phyloP scores from a whole-genome alignment of 2,797 vertebrate species.

The Podargus strigoides region DNA sequence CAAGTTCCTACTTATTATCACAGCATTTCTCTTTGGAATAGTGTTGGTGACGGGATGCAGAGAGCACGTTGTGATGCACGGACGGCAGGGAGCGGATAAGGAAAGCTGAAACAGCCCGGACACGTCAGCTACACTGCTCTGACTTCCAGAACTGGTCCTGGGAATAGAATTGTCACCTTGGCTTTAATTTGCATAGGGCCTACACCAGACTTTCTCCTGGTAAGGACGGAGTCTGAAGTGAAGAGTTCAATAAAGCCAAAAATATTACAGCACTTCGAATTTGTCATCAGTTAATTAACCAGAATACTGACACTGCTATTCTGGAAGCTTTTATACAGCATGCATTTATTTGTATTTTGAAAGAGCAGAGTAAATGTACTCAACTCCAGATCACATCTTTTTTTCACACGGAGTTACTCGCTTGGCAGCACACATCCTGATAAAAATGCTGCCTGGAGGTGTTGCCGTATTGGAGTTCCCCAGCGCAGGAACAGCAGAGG shows the following conservation, averaged over 20 bases:
- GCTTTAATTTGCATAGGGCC: background rate
- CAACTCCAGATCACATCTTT: background rate
- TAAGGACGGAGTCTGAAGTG: background rate
- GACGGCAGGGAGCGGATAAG: background rate
- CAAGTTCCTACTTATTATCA: background rate
- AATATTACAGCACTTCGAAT: background rate
- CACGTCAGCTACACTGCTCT: background rate
- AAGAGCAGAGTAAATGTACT: background rate
- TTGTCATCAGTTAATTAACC: background rate
- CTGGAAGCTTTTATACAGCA: background rate
- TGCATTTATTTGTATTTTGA: background rate
- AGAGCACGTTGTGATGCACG: background rate
- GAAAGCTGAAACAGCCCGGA: background rate
- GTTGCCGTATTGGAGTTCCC: background rate
- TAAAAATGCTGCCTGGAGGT: background rate
- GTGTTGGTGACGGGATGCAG: background rate
- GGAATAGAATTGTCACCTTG: background rate
- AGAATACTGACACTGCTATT: background rate
- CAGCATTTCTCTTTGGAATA: background rate
- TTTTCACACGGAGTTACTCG: background rate
- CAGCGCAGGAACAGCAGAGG: background rate
- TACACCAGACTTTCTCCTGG: background rate
- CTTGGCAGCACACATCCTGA: background rate
- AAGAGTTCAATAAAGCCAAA: background rate
- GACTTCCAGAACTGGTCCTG: background rate